phyloP scores from a whole-genome alignment of 1,140 invertebrate species.

The Magallana gigas region DNA sequence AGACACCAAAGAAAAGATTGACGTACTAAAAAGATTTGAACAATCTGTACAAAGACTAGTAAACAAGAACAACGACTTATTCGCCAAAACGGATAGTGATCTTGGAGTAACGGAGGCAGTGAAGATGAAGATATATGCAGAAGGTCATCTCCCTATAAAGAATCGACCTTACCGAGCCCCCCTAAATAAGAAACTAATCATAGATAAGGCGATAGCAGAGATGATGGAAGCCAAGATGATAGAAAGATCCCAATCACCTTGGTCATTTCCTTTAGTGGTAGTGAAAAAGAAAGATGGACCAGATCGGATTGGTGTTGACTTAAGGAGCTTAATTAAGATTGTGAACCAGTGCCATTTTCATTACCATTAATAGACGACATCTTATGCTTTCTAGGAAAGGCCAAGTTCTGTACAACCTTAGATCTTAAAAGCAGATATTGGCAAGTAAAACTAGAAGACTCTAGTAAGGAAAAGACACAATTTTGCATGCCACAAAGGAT shows the following conservation, averaged over 20 bases:
- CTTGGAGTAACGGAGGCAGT: constrained; percentile 35
- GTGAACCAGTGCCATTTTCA: constrained; percentile 45
- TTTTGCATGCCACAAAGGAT: constrained; percentile 38
- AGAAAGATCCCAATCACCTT: constrained; percentile 53
- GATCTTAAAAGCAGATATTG: too few species aligned
- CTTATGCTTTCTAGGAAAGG: too few species aligned
- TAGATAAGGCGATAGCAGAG: constrained; percentile 58
- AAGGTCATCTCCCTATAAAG: constrained; percentile 53
- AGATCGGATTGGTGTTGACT: constrained; percentile 68
- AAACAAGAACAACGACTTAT: background rate
- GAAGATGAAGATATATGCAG: constrained; percentile 56
- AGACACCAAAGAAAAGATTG: background rate
- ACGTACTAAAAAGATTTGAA: background rate
- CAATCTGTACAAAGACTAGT: background rate
- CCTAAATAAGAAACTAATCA: constrained; percentile 47
- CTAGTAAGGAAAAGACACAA: constrained; percentile 54
- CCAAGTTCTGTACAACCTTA: too few species aligned
- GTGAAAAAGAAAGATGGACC: constrained; percentile 66
- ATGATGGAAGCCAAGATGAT: constrained; percentile 60
- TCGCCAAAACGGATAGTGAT: constrained; percentile 36
- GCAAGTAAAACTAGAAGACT: too few species aligned
- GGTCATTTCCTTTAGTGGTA: constrained; percentile 59
- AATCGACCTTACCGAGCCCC: constrained; percentile 54
- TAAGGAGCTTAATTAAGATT: constrained; percentile 66
- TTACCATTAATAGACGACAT: too few species aligned